A percentile compares a stretch with the other conserved stretches of the same genome.
These are phyloP conservation scores for Heliconius hermathena DNA, from an alignment of 1,140 invertebrate species.

Conservation along the genomic window DNA sequence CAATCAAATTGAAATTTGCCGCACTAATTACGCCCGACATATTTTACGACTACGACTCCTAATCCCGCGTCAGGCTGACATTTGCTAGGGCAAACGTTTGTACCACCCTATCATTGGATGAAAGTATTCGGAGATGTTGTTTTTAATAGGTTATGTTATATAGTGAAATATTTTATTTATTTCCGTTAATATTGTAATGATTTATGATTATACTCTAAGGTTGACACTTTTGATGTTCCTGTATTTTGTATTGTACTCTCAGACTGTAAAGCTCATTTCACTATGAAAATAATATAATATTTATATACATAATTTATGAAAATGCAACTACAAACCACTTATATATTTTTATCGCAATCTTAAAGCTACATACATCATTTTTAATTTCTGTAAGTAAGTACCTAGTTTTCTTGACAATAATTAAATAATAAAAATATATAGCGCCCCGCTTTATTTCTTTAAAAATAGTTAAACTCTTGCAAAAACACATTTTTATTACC, in stretches of 20 bases:
- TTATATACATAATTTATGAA: no score
- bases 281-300: no score
- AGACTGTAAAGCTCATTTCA: neutral
- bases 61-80: slow-evolving; percentile 59
- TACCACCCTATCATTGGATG: slow-evolving; percentile 31
- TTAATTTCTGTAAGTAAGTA: no score
- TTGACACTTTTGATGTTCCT: no score
- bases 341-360: no score
- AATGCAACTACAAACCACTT: no score
- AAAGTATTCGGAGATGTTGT: neutral
- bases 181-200: neutral
- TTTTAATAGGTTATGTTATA: neutral
- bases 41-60: slow-evolving; percentile 60
- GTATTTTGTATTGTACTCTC: neutral
- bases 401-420: no score
- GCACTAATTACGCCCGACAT: slow-evolving; percentile 74
- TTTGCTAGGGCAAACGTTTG: slow-evolving; percentile 46
- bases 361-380: no score
- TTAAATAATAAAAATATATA: no score
- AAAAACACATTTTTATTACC: no score
- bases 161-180: neutral
- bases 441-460: no score
- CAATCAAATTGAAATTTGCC: slow-evolving; percentile 79
- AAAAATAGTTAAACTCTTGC: no score
- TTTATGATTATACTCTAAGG: neutral